Conservation (phyloP, 2,797 vertebrate genomes). For the Petrocephalus sullivani region DNA sequence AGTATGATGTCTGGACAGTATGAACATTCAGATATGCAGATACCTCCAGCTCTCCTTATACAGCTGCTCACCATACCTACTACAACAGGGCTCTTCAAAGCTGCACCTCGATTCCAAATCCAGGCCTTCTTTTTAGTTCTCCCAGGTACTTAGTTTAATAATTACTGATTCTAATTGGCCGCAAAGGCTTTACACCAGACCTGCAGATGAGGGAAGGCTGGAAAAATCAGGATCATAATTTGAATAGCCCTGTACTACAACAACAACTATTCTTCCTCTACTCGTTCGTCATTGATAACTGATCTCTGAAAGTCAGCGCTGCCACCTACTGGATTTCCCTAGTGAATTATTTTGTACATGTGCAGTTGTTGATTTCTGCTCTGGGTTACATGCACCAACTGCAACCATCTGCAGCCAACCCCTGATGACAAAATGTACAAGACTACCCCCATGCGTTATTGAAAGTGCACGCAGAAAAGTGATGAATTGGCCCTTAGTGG, state of each 20-base stretch:
- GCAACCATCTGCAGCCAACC: not conserved
- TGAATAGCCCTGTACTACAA: not conserved
- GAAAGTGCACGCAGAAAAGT: not conserved
- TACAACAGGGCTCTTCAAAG: too few relatives aligned
- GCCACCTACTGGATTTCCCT: not conserved
- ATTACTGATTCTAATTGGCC: too few relatives aligned
- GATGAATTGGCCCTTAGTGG: not conserved
- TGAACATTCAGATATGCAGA: not conserved
- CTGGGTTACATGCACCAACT: not conserved
- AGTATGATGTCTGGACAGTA: not conserved
- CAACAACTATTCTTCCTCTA: not conserved
- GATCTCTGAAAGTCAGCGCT: not conserved
- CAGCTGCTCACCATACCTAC: too few relatives aligned
- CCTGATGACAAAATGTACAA: not conserved
- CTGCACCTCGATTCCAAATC: too few relatives aligned
- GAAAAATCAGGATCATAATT: too few relatives aligned
- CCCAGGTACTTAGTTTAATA: too few relatives aligned
- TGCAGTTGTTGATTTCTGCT: not conserved
- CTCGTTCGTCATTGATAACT: not conserved
- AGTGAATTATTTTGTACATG: not conserved
- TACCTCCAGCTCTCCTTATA: not conserved
- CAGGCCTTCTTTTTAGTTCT: too few relatives aligned
- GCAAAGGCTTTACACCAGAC: too few relatives aligned
- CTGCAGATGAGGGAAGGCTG: too few relatives aligned
- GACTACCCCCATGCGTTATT: not conserved